Evolutionary conservation across 2,888 invertebrate species (phyloP), one percentile per base, ranked within the genome.

Genomic region (Zeuzera pyrina): DNA sequence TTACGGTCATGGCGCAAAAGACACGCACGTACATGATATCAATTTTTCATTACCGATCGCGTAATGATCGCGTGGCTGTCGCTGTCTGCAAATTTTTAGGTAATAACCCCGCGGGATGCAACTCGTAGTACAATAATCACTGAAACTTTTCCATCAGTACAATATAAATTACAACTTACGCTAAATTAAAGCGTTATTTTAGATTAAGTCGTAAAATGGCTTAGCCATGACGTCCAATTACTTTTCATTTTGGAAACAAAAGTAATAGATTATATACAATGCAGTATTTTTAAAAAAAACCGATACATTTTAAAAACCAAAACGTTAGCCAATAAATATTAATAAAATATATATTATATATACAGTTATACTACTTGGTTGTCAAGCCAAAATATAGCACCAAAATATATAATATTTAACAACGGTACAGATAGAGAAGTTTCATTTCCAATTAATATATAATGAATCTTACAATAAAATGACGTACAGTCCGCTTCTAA

Each of bases 381-480:
- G 79, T 78, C 71, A 77, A 79, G 79, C 79, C 78, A 72, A 79
- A 77, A 69, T 62, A 72, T 79, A 83, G 81, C 81, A 83, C 81
- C 81, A 72, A 79, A 78, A 74, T 59, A 67, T 63, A 59, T 70
- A 28, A 29, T n/a, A 64, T 65, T 48, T 48, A 64, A 68, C 54
- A 59, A 51, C 31, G 47, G 70, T 70, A 72, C 59, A 57, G 77
- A 79, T 55, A 79, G 81, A 81, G 79, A 81, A 81, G 78, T 81
- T 81, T 77, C 81, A 64, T n/a, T 4, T 14, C 11, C 3, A 7
- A 28, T 28, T 1, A 12, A n/a, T 27, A 13, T 31, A 33, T 41
- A 47, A 49, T 39, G n/a, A n/a, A n/a, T n/a, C n/a, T n/a, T 41
- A 42, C 39, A 42, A 38, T 33, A 57, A 54, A 49, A n/a, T n/a